These are phyloP conservation scores for Lophius americanus DNA, from an alignment of 2,797 vertebrate genomes.

Conservation along the genomic window DNA sequence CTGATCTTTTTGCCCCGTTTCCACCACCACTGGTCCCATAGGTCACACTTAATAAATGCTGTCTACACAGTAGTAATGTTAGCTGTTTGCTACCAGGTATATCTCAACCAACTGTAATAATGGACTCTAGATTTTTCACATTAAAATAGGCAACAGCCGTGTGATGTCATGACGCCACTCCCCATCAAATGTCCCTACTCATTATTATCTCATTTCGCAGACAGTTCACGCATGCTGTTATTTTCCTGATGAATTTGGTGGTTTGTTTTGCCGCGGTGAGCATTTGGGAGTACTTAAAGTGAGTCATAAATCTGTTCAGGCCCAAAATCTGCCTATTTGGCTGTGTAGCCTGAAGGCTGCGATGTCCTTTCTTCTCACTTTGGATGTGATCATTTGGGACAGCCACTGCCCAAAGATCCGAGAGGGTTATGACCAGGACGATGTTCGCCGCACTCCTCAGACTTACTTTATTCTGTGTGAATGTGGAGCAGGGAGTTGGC, in stretches of 20 bases:
- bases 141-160: too few relatives aligned
- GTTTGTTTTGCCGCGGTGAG: not conserved
- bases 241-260: conserved; percentile 12
- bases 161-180: too few relatives aligned
- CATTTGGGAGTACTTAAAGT: conserved; percentile 16
- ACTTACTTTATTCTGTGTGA: conserved; percentile 14
- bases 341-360: conserved; percentile 25
- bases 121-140: too few relatives aligned
- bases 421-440: conserved; percentile 24
- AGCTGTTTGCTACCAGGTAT: too few relatives aligned
- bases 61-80: too few relatives aligned
- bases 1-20: too few relatives aligned
- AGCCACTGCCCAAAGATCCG: conserved; percentile 20
- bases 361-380: conserved; percentile 37
- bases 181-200: too few relatives aligned
- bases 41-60: too few relatives aligned
- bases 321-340: conserved; percentile 16
- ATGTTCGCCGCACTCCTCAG: conserved; percentile 22
- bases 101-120: too few relatives aligned
- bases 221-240: conserved; percentile 6
- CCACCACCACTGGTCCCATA: too few relatives aligned
- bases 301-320: conserved; percentile 23
- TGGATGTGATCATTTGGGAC: conserved; percentile 40
- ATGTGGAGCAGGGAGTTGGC: not conserved
- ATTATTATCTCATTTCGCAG: too few relatives aligned